These are phyloP conservation scores for Coptodon bakossiorum DNA, from an alignment of 2,113 vertebrate genomes.

Conservation along the genomic window DNA sequence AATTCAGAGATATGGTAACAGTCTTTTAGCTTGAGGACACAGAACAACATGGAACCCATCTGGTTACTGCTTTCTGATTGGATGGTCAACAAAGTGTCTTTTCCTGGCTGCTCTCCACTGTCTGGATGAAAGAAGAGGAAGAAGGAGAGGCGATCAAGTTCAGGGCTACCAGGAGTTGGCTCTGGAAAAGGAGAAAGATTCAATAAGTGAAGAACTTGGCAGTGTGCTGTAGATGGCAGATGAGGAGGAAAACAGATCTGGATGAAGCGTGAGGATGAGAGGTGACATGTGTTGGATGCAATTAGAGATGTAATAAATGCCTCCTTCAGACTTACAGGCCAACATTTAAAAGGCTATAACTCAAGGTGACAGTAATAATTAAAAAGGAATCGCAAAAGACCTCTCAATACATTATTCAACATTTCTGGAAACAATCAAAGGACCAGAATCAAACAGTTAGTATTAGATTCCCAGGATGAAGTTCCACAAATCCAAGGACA, in stretches of 20 bases:
- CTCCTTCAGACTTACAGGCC: neutral
- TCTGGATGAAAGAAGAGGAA: constrained; percentile 37
- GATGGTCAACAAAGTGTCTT: constrained; percentile 49
- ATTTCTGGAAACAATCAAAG: constrained; percentile 12
- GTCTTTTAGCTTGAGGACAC: constrained; percentile 15
- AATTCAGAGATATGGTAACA: constrained; percentile 38
- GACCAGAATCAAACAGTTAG: neutral
- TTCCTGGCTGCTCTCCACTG: constrained; percentile 36
- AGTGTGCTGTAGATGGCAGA: neutral
- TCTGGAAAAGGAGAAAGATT: constrained; percentile 38
- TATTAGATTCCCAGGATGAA: neutral
- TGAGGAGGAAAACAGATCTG: constrained; percentile 25
- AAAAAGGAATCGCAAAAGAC: constrained; percentile 7
- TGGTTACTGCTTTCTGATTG: constrained; percentile 36
- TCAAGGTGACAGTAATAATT: constrained; percentile 22
- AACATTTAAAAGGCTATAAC: neutral
- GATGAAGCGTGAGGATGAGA: neutral
- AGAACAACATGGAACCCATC: constrained; percentile 18
- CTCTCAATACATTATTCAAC: neutral
- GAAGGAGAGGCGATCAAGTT: constrained; percentile 5
- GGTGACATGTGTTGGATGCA: constrained; percentile 10
- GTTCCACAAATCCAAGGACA: neutral
- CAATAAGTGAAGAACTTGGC: constrained; percentile 22
- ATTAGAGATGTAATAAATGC: constrained; percentile 15
- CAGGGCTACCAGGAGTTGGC: constrained; percentile 34